These are phyloP conservation scores for Acinonyx jubatus DNA, from an alignment of 2,113 vertebrate species.

Conservation along the genomic window DNA sequence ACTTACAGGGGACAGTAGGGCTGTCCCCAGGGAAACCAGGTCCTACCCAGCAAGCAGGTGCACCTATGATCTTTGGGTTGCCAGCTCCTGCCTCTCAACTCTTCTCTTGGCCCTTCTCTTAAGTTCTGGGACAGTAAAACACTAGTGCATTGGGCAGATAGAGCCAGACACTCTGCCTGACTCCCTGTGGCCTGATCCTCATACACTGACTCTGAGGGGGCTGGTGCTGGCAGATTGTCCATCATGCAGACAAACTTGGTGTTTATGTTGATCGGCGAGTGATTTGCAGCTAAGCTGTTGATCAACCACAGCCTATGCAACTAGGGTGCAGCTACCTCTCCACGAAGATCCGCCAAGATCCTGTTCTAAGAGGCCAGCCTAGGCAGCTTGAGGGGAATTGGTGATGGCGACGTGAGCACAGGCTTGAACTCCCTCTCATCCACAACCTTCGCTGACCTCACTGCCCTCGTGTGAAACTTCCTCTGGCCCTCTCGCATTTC, in stretches of 20 bases:
- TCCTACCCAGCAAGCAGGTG: no score
- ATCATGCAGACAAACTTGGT: background rate
- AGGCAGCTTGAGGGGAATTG: background rate
- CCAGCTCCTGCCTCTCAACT: background rate
- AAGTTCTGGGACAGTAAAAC: background rate
- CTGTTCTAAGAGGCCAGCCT: background rate
- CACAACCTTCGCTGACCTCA: fast-evolving
- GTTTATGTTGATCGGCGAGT: background rate
- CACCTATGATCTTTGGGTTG: no score
- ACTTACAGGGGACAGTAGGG: background rate
- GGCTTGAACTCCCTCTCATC: background rate
- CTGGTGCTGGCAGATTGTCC: background rate
- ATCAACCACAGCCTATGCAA: background rate
- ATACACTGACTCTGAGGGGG: background rate
- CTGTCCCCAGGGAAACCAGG: background rate
- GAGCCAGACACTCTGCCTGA: background rate
- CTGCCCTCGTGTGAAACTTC: background rate
- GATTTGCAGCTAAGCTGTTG: slow-evolving; percentile 39
- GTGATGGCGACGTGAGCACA: fast-evolving
- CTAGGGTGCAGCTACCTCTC: background rate
- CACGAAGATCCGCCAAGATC: background rate
- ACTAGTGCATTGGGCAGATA: background rate
- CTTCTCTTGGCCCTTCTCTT: background rate
- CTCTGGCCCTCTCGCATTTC: background rate
- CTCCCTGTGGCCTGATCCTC: background rate